Conservation (phyloP, 1,140 invertebrate species). For the Achatina immaculata region DNA sequence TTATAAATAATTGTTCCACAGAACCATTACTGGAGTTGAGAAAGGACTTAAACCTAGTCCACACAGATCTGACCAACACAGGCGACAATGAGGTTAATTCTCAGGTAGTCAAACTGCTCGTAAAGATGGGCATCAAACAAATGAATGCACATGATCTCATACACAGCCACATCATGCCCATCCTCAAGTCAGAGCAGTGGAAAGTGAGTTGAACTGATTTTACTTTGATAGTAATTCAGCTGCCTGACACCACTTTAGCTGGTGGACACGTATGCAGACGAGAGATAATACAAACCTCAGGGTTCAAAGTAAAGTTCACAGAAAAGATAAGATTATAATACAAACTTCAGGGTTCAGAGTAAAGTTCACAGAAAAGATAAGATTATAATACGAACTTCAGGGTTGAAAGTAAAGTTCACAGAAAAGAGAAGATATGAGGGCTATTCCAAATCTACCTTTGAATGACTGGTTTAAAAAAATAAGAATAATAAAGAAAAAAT, state of each 20-base stretch:
- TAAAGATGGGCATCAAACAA: constrained; percentile 58
- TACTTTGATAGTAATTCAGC: background rate
- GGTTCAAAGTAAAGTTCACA: no score
- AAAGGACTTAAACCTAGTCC: constrained; percentile 62
- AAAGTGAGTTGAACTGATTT: constrained; percentile 47
- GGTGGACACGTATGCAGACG: no score
- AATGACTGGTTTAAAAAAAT: no score
- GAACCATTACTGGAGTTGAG: constrained; percentile 55
- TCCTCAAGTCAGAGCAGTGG: constrained; percentile 57
- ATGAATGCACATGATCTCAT: constrained; percentile 62
- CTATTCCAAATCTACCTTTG: no score
- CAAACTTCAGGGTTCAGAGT: no score
- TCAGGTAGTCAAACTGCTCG: constrained; percentile 61
- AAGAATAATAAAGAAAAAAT: no score
- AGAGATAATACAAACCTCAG: no score
- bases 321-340: no score
- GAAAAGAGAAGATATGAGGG: no score
- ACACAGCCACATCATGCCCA: constrained; percentile 66
- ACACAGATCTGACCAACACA: constrained; percentile 51
- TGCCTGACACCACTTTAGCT: background rate
- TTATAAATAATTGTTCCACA: constrained; percentile 42
- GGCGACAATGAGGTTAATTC: constrained; percentile 64
- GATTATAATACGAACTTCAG: no score
- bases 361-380: no score
- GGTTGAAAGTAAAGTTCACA: no score